phyloP scores from a whole-genome alignment of 2,113 vertebrate genomes.

The Eudorcas thomsonii region DNA sequence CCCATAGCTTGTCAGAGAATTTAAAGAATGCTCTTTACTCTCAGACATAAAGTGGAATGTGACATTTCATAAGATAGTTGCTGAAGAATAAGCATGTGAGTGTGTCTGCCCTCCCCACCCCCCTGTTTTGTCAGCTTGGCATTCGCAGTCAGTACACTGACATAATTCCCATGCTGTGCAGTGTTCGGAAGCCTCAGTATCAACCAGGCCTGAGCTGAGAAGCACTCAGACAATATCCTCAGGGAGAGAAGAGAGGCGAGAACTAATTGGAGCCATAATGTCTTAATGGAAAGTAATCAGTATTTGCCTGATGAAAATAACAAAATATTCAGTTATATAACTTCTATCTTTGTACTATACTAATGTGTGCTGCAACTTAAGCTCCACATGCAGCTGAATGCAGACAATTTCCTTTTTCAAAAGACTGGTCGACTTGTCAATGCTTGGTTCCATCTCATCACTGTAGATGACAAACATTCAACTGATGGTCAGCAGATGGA shows the following conservation, averaged over 20 bases:
- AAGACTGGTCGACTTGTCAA: background rate
- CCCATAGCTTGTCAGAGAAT: background rate
- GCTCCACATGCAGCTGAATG: background rate
- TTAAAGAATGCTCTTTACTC: background rate
- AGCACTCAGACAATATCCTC: background rate
- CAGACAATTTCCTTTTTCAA: background rate
- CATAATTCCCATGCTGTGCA: background rate
- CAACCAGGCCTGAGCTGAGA: background rate
- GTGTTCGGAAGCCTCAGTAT: background rate
- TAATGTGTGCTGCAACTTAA: background rate
- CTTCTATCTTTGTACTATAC: background rate
- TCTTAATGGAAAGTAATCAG: background rate
- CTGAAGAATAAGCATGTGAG: background rate
- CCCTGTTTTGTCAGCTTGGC: background rate
- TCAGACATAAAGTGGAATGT: background rate
- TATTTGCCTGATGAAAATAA: background rate
- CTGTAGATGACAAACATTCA: background rate
- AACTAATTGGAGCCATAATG: background rate
- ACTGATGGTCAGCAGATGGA: background rate
- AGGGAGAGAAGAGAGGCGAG: background rate
- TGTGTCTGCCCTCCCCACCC: background rate
- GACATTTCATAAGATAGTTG: background rate
- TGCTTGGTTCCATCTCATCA: background rate
- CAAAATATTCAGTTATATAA: background rate
- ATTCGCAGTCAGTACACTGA: background rate